A percentile compares a stretch with the other conserved stretches of the same genome.
phyloP scores from a whole-genome alignment of 2,888 invertebrate genomes.

The Ariolimax columbianus region DNA sequence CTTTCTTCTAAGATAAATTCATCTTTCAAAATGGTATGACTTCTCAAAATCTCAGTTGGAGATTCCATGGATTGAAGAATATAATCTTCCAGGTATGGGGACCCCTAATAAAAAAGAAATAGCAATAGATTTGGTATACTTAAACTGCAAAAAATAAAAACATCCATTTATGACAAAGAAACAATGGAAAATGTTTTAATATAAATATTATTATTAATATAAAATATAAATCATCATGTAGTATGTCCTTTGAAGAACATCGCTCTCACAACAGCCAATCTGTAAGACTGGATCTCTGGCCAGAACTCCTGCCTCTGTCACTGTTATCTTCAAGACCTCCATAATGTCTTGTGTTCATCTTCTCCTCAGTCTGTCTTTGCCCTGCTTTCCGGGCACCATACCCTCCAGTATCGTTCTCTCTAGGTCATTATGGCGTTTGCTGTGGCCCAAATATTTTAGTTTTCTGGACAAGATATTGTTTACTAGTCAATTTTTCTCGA shows the following conservation, averaged over 20 bases:
- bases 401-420: too few relatives aligned
- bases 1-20: slow-evolving; percentile 74
- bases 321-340: too few relatives aligned
- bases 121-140: background rate
- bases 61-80: slow-evolving; percentile 57
- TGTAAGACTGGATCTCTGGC: too few relatives aligned
- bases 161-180: background rate
- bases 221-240: background rate
- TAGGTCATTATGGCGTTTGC: too few relatives aligned
- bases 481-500: too few relatives aligned
- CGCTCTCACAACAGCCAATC: too few relatives aligned
- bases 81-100: slow-evolving; percentile 50
- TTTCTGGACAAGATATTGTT: too few relatives aligned
- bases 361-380: too few relatives aligned
- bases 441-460: too few relatives aligned
- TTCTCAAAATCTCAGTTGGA: slow-evolving; percentile 61
- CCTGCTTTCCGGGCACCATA: too few relatives aligned
- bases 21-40: slow-evolving; percentile 69
- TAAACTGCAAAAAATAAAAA: background rate
- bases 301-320: too few relatives aligned
- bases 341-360: too few relatives aligned
- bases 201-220: background rate
- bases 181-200: background rate
- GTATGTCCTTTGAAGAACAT: background rate
- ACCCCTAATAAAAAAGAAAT: background rate